phyloP scores from a whole-genome alignment of 1,140 invertebrate species.

The Drosophila ananassae region DNA sequence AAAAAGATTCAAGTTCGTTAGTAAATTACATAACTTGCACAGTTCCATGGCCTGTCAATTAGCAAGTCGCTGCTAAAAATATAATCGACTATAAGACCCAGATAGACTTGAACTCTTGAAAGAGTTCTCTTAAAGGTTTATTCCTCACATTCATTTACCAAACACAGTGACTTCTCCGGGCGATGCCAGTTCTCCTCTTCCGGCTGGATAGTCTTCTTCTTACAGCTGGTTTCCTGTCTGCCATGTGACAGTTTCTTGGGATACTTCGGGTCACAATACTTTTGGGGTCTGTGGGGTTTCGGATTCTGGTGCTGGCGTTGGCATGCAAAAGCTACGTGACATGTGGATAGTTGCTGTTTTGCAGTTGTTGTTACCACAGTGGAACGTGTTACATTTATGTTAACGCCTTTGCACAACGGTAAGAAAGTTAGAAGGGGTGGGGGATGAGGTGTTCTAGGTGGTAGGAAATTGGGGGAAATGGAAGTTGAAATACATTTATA shows the following conservation, averaged over 20 bases:
- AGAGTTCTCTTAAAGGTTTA: too few species aligned
- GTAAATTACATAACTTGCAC: constrained; percentile 19
- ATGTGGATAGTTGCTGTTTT: constrained; percentile 54
- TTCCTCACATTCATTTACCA: not conserved
- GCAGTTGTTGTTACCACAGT: constrained; percentile 61
- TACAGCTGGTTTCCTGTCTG: constrained; percentile 17
- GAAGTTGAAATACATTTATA: constrained; percentile 33
- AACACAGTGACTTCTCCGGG: not conserved
- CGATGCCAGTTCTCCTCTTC: not conserved
- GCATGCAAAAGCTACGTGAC: constrained; percentile 77
- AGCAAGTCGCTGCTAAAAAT: constrained; percentile 23
- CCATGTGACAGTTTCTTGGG: constrained; percentile 37
- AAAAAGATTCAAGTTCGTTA: not conserved
- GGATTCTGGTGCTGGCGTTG: constrained; percentile 43
- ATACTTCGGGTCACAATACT: constrained; percentile 31
- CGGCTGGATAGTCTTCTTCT: not conserved
- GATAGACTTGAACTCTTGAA: not conserved
- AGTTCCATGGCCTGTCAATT: constrained; percentile 24
- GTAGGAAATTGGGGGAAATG: constrained; percentile 10
- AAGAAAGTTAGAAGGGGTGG: not conserved
- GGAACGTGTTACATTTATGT: constrained; percentile 78
- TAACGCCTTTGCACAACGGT: constrained; percentile 75
- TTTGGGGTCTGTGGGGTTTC: constrained; percentile 32
- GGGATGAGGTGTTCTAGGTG: constrained; percentile 9
- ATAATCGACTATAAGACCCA: constrained; percentile 10